Conservation (phyloP, 2,888 invertebrate genomes). For the Margaritifera margaritifera region DNA sequence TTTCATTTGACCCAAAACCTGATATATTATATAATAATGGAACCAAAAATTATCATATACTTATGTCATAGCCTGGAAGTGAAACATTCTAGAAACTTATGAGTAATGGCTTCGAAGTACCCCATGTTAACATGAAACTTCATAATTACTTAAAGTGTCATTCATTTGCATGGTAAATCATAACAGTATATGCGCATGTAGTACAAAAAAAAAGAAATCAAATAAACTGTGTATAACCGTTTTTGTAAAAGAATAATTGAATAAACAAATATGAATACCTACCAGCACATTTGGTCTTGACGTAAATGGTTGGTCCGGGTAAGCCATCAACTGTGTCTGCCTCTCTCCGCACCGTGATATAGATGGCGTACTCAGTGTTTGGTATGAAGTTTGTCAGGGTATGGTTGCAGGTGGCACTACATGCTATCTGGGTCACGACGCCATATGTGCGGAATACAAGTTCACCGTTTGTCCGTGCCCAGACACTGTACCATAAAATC, state of each 20-base stretch:
- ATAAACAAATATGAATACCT: constrained; percentile 5
- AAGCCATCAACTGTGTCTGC: constrained; percentile 60
- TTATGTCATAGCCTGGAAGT: no score
- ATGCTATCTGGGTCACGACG: constrained; percentile 40
- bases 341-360: constrained; percentile 50
- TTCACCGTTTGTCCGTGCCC: constrained; percentile 35
- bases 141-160: no score
- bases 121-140: no score
- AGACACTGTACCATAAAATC: constrained; percentile 58
- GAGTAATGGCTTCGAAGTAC: no score
- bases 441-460: constrained; percentile 33
- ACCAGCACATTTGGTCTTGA: constrained; percentile 59
- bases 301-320: constrained; percentile 52
- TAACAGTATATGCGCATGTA: no score
- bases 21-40: no score
- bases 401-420: constrained; percentile 44
- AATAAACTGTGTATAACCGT: no score
- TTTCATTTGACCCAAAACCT: no score
- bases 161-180: no score
- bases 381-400: constrained; percentile 55
- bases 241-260: background rate
- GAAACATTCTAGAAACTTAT: no score
- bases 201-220: no score
- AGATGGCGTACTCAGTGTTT: constrained; percentile 60
- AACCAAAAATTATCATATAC: no score